These are phyloP conservation scores for Agrilus mali DNA, from an alignment of 2,888 invertebrate species.

Conservation along the genomic window DNA sequence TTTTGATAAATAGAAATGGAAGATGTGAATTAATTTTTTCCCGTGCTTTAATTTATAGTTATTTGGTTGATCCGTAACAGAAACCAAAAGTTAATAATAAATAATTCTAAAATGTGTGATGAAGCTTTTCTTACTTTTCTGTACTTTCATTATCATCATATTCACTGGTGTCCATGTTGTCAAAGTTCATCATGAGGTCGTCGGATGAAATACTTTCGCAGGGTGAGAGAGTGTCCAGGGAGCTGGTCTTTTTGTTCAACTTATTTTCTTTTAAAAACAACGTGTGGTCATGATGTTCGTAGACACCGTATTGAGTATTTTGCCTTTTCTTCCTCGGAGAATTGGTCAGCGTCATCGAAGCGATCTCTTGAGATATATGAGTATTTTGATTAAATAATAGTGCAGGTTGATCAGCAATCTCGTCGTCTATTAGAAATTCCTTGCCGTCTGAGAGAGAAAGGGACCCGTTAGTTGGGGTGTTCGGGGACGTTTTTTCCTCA, in stretches of 20 bases:
- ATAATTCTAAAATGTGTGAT: too few relatives aligned
- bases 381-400: conserved; percentile 50
- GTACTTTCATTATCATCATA: conserved; percentile 32
- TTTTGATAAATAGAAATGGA: too few relatives aligned
- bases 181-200: conserved; percentile 80
- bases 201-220: conserved; percentile 76
- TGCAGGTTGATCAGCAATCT: conserved; percentile 83
- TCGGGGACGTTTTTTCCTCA: conserved; percentile 43
- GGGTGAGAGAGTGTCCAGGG: conserved; percentile 71
- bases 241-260: conserved; percentile 40
- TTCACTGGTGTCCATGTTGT: conserved; percentile 37
- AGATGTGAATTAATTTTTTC: too few relatives aligned
- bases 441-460: conserved; percentile 70
- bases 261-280: conserved; percentile 21
- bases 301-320: conserved; percentile 23
- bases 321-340: conserved; percentile 28
- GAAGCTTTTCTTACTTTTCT: too few relatives aligned
- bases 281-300: conserved; percentile 30
- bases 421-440: conserved; percentile 76
- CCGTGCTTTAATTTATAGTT: too few relatives aligned
- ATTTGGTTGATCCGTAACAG: too few relatives aligned
- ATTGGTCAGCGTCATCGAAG: conserved; percentile 24
- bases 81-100: too few relatives aligned
- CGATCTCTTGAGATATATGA: conserved; percentile 24
- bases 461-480: conserved; percentile 65